Evolutionary conservation across 2,888 invertebrate genomes (phyloP).

Genomic region (Nipponacmea schrenckii): DNA sequence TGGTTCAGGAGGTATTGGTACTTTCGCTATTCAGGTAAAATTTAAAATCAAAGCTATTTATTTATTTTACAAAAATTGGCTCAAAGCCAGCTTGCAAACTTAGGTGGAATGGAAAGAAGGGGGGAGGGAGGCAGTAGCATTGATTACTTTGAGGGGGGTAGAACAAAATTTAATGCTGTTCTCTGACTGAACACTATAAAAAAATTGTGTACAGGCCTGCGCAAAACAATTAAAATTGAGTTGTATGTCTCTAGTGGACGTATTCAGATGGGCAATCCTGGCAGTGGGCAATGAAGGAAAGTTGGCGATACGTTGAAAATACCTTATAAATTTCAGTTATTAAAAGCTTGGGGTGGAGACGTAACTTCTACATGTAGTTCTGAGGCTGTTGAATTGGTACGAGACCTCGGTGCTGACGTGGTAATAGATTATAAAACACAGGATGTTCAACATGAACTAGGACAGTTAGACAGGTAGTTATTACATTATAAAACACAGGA

Average conservation of each 20-base stretch:
- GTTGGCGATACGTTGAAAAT: not conserved
- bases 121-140: too few species aligned
- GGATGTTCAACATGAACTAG: constrained; percentile 74
- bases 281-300: too few species aligned
- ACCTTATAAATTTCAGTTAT: constrained; percentile 50
- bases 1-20: constrained; percentile 91
- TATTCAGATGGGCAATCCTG: too few species aligned
- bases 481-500: too few species aligned
- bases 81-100: too few species aligned
- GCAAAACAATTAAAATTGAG: too few species aligned
- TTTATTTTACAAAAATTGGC: not conserved
- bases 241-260: too few species aligned
- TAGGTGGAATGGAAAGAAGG: too few species aligned
- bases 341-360: constrained; percentile 80
- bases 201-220: too few species aligned
- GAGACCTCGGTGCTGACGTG: constrained; percentile 76
- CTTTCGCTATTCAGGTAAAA: constrained; percentile 80
- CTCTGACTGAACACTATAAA: too few species aligned
- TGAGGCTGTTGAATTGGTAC: constrained; percentile 76
- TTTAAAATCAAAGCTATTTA: not conserved
- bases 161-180: too few species aligned
- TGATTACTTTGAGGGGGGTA: too few species aligned
- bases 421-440: constrained; percentile 81
- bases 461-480: constrained; percentile 75
- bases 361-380: constrained; percentile 81